Conservation (phyloP, 2,888 invertebrate species). For the Xanthia icteritia region DNA sequence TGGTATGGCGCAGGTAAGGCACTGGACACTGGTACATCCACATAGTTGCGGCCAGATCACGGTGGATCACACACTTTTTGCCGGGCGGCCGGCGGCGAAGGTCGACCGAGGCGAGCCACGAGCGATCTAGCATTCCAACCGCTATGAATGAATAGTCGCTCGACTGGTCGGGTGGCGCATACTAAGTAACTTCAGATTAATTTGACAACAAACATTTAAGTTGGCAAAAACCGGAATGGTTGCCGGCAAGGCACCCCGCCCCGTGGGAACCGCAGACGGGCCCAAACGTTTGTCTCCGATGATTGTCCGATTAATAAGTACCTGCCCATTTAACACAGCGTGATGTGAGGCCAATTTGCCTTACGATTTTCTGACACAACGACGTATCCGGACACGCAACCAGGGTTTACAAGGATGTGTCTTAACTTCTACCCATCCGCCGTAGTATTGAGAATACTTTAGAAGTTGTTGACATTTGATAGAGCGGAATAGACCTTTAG, state of each 20-base stretch:
- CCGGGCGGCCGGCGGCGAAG: constrained; percentile 77
- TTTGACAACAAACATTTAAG: constrained; percentile 90
- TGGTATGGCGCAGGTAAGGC: constrained; percentile 72
- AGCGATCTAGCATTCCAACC: constrained; percentile 88
- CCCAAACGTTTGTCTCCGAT: constrained; percentile 83
- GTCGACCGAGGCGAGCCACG: constrained; percentile 86
- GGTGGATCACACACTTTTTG: constrained; percentile 81
- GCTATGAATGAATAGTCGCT: constrained; percentile 90
- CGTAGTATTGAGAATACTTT: constrained; percentile 23
- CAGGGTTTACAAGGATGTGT: constrained; percentile 49
- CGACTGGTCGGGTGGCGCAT: constrained; percentile 86
- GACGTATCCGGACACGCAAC: constrained; percentile 69
- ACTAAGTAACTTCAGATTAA: constrained; percentile 88
- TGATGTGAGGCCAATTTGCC: constrained; percentile 78
- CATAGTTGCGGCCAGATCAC: constrained; percentile 80
- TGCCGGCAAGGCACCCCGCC: constrained; percentile 80
- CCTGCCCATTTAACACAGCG: constrained; percentile 70
- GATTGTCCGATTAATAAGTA: constrained; percentile 80
- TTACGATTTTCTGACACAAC: constrained; percentile 74
- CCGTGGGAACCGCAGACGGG: constrained; percentile 84
- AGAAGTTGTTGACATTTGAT: constrained; percentile 17
- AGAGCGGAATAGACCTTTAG: constrained; percentile 11
- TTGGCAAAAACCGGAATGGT: constrained; percentile 88
- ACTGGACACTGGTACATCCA: constrained; percentile 77
- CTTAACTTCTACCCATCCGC: neutral